Conservation (phyloP, 1,140 invertebrate species). For the Harpegnathos saltator region DNA sequence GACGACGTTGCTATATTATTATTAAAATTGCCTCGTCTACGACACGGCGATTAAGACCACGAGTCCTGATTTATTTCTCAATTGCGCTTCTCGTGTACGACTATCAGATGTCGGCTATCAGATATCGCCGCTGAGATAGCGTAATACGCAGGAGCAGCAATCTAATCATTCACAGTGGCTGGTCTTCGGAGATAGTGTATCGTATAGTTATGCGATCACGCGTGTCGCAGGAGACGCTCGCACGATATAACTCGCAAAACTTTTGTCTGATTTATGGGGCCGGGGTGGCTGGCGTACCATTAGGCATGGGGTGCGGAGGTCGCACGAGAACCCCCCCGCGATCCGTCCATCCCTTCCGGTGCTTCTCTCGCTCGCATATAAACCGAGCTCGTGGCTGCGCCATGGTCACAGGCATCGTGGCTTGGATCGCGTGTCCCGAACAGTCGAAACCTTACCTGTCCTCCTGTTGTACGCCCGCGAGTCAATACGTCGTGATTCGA, state of each 20-base stretch:
- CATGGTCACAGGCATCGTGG: slow-evolving; percentile 81
- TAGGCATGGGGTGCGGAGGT: slow-evolving; percentile 71
- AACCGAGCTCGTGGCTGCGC: slow-evolving; percentile 80
- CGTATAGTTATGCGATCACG: slow-evolving; percentile 19
- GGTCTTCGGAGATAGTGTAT: background rate
- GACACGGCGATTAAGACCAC: slow-evolving; percentile 36
- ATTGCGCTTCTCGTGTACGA: background rate
- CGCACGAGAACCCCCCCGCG: slow-evolving; percentile 59
- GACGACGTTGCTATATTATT: slow-evolving; percentile 45
- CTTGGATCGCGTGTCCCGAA: slow-evolving; percentile 81
- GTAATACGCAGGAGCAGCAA: slow-evolving; percentile 1
- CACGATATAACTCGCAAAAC: slow-evolving; percentile 50
- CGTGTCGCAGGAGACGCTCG: slow-evolving; percentile 54
- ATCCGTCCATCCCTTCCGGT: slow-evolving; percentile 62
- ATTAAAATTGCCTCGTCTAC: slow-evolving; percentile 37
- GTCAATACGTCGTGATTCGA: slow-evolving; percentile 76
- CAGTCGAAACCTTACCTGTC: slow-evolving; percentile 72
- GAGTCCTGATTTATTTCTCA: slow-evolving; percentile 27
- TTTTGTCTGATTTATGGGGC: slow-evolving; percentile 67
- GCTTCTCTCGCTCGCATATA: slow-evolving; percentile 74
- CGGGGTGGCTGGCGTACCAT: slow-evolving; percentile 68
- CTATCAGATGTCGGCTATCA: background rate
- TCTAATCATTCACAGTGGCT: background rate
- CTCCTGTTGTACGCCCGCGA: slow-evolving; percentile 73
- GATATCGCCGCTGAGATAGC: slow-evolving; percentile 8